Evolutionary conservation across 1,140 invertebrate species (phyloP).

Genomic region (Mesaphorura yosii): DNA sequence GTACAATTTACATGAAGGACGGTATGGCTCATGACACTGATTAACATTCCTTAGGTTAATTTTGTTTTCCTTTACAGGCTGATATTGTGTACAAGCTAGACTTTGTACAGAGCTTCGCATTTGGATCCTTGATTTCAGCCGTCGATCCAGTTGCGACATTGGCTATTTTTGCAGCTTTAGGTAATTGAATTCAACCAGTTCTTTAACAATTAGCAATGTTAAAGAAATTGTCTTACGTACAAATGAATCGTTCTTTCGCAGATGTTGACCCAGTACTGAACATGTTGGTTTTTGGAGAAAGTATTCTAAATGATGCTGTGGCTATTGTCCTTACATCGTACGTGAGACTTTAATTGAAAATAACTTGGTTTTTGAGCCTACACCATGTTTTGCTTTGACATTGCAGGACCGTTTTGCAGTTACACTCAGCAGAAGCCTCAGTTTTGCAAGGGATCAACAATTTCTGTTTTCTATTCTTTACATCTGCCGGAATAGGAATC

Average conservation of each 20-base stretch:
- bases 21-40: too few species aligned
- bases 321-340: conserved; percentile 93
- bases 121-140: conserved; percentile 95
- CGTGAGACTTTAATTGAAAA: conserved; percentile 42
- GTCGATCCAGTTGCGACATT: conserved; percentile 97
- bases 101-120: conserved; percentile 95
- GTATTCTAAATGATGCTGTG: conserved; percentile 95
- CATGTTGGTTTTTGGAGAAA: conserved; percentile 67
- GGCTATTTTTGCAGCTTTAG: conserved; percentile 93
- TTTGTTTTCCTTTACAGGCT: conserved; percentile 36
- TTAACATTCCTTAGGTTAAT: background rate
- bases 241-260: too few species aligned
- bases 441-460: conserved; percentile 78
- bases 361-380: background rate
- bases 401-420: conserved; percentile 46
- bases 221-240: too few species aligned
- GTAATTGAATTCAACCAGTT: conserved; percentile 72
- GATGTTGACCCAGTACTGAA: conserved; percentile 50
- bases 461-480: conserved; percentile 97
- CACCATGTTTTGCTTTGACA: background rate
- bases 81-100: conserved; percentile 72
- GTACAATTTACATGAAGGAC: background rate
- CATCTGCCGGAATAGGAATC: conserved; percentile 93
- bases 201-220: conserved; percentile 99
- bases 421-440: conserved; percentile 63